Base-by-base conservation (phyloP, 53 echinoderm and acorn worm genomes). In the Echinarachnius parma region DNA sequence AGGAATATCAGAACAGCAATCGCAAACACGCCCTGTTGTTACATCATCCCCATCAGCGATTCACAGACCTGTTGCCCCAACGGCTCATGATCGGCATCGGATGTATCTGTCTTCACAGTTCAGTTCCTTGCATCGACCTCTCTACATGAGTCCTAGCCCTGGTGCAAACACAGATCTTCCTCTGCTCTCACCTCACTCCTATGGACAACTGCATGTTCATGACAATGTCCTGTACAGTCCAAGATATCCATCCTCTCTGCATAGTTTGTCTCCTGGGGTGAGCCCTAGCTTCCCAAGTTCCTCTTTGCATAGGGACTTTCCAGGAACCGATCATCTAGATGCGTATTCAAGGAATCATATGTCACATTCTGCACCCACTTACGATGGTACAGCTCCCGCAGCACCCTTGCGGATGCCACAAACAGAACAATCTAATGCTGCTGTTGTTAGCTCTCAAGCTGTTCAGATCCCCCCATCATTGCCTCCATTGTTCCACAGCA, bases 91-190 rank as follows among this genome's bases (percentile, higher is more conserved):
- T 55, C 80, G 78, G 16, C 81, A 87, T 65, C 80, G 85, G 77
- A 92, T 80, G 62, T 78, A 82, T 58, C 67, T 72, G n/a, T 42
- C 82, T 55, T 75, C 82, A 32, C 83, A 82, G 35, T 98, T 82
- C 49, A 86, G 86, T 42, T 53, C 87, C 33, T 80, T 91, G 26
- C 98, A 91, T 36, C 88, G 88, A 32, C 83, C 91, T 47, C 78
- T 98, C 7, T 88, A 77, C 58, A 88, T 98, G 91, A 65, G 86
- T 54, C 77, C 98, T 13, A 98, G 91, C 50, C 98, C 98, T 31
- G 70, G 68, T 24, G 91, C 98, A 15, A 66, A 74, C 39, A 58
- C 90, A 42, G 96, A 95, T 48, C 60, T 95, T 28, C 68, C 77
- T 32, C 47, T 98, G 33, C 78, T 98, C 76, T 98, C 98, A 23